Conservation (phyloP, 2,797 vertebrate genomes). For the Pangasius macronema region DNA sequence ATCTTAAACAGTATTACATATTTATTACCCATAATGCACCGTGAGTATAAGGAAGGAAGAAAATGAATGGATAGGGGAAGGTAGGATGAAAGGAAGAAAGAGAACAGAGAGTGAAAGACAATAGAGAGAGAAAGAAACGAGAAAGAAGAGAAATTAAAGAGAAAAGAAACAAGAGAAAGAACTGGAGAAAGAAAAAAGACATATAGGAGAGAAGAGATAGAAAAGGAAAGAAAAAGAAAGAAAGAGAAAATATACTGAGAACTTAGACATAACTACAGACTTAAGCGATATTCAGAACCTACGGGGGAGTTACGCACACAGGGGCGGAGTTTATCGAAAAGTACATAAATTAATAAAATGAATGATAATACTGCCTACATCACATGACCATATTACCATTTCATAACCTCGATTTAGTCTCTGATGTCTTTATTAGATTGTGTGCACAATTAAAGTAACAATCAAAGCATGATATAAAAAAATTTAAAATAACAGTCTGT, state of each 20-base stretch:
- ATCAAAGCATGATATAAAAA: no score
- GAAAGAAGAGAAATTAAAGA: no score
- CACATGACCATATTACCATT: not conserved
- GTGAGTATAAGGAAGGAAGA: not conserved
- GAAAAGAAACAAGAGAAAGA: not conserved
- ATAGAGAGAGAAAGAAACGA: not conserved
- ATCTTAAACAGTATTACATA: not conserved
- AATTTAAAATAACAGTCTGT: no score
- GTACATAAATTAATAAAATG: not conserved
- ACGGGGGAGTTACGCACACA: no score
- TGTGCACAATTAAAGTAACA: no score
- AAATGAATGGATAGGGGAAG: not conserved
- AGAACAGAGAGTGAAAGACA: not conserved
- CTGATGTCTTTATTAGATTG: no score
- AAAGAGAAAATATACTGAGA: not conserved
- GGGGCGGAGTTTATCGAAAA: no score
- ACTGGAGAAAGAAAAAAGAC: not conserved
- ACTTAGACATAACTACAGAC: no score
- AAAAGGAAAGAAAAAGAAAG: not conserved
- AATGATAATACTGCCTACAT: not conserved
- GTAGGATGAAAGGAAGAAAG: no score
- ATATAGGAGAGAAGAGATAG: not conserved
- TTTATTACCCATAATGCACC: not conserved
- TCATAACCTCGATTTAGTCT: no score
- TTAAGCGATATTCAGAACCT: no score